Percentiles rank a stretch among this genome's conserved stretches.
phyloP scores from a whole-genome alignment of 2,113 vertebrate species.

The Eulemur macaco region DNA sequence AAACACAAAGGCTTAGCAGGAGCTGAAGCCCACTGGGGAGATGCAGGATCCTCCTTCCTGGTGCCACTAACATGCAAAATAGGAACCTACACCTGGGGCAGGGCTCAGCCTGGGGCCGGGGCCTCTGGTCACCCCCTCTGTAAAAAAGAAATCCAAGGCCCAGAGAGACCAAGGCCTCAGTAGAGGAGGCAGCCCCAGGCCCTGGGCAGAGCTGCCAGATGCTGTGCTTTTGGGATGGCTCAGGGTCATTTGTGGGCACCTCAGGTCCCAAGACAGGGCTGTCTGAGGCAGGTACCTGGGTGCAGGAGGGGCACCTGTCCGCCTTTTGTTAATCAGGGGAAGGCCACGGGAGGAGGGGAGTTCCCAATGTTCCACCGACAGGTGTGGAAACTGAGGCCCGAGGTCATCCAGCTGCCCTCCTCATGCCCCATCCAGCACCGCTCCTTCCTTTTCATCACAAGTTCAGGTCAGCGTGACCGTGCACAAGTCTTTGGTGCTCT shows the following conservation, averaged over 20 bases:
- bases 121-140: neutral
- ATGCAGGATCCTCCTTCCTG: neutral
- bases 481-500: neutral
- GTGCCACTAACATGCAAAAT: neutral
- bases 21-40: neutral
- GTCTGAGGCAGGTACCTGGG: neutral
- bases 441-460: neutral
- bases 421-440: too few relatives aligned
- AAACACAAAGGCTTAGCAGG: neutral
- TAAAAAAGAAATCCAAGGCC: neutral
- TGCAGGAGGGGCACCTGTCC: neutral
- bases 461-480: neutral
- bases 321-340: neutral
- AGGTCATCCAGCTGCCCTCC: neutral
- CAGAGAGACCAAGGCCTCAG: neutral
- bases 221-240: neutral
- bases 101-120: neutral
- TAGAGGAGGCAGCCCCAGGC: neutral
- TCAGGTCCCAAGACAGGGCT: neutral
- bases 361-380: neutral
- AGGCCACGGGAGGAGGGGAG: neutral
- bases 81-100: neutral
- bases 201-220: neutral
- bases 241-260: neutral
- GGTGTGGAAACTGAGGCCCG: neutral